Evolutionary conservation across 37 sponge, comb jelly and placozoan genomes (phyloP).

Genomic region (Bolinopsis microptera): DNA sequence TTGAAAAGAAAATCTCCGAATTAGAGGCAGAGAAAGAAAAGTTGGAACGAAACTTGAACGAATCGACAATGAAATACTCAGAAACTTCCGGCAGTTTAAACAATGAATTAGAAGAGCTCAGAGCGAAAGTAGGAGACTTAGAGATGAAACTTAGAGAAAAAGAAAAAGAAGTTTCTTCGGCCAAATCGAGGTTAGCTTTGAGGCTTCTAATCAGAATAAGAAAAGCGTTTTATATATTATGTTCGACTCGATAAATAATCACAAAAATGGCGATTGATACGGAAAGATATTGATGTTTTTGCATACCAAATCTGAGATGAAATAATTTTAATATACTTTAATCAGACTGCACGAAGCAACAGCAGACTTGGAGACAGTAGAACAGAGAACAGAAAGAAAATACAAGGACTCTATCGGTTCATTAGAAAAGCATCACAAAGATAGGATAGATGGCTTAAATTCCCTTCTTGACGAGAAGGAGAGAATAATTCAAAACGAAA

Average conservation of each 20-base stretch:
- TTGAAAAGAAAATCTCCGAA: slow-evolving; percentile 28
- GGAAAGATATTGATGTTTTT: no score
- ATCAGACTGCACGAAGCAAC: not conserved
- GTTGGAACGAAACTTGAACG: not conserved
- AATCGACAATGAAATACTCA: not conserved
- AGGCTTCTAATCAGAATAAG: not conserved
- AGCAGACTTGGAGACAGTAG: not conserved
- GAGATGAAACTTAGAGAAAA: not conserved
- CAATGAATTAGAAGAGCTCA: slow-evolving; percentile 1
- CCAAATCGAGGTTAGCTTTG: not conserved
- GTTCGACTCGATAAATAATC: not conserved
- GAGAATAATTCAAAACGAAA: slow-evolving; percentile 35
- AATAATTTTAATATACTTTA: no score
- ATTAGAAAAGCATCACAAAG: not conserved
- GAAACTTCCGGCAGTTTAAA: not conserved
- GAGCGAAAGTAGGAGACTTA: not conserved
- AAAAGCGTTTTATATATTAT: not conserved
- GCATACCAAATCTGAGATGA: no score
- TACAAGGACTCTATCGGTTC: not conserved
- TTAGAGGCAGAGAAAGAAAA: slow-evolving; percentile 7
- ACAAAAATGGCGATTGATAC: no score
- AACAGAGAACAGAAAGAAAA: not conserved
- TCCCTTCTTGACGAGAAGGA: slow-evolving; percentile 26
- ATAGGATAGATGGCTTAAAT: not conserved
- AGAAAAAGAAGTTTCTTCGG: not conserved